Conservation (phyloP, 2,888 invertebrate genomes). For the Aquatica leii region DNA sequence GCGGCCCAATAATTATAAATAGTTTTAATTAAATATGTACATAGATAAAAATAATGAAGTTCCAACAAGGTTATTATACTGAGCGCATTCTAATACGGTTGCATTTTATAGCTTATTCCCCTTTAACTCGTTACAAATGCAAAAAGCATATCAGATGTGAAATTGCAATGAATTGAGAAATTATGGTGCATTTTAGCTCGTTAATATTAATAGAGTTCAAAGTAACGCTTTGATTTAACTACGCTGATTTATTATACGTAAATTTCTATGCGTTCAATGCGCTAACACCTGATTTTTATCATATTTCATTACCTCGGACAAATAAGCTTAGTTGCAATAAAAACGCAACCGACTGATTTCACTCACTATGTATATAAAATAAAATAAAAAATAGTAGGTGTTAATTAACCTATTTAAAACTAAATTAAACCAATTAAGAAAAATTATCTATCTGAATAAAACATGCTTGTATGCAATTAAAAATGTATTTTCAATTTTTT, state of each 20-base stretch:
- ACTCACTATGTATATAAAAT: too few species aligned
- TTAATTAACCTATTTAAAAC: too few species aligned
- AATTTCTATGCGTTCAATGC: slow-evolving; percentile 10
- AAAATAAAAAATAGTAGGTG: too few species aligned
- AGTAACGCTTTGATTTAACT: slow-evolving; percentile 28
- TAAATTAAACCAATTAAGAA: too few species aligned
- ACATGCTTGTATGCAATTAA: too few species aligned
- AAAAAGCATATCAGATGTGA: slow-evolving; percentile 28
- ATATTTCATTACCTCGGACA: too few species aligned
- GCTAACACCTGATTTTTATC: slow-evolving; percentile 22
- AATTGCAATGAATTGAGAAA: slow-evolving; percentile 34
- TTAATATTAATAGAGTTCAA: slow-evolving; percentile 35
- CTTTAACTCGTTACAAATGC: slow-evolving; percentile 23
- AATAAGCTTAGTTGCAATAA: too few species aligned
- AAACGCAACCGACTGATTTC: too few species aligned
- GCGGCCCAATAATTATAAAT: too few species aligned
- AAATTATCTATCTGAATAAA: too few species aligned
- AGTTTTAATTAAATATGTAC: slow-evolving; percentile 30
- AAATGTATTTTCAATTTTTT: too few species aligned
- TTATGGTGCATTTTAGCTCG: slow-evolving; percentile 30
- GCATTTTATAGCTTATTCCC: slow-evolving; percentile 18
- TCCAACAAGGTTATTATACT: slow-evolving; percentile 18
- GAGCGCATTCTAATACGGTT: slow-evolving; percentile 20
- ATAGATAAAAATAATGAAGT: slow-evolving; percentile 30
- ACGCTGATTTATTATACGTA: slow-evolving; percentile 8